Evolutionary conservation across 1,140 invertebrate species (phyloP).

Genomic region (Drosophila sturtevanti): DNA sequence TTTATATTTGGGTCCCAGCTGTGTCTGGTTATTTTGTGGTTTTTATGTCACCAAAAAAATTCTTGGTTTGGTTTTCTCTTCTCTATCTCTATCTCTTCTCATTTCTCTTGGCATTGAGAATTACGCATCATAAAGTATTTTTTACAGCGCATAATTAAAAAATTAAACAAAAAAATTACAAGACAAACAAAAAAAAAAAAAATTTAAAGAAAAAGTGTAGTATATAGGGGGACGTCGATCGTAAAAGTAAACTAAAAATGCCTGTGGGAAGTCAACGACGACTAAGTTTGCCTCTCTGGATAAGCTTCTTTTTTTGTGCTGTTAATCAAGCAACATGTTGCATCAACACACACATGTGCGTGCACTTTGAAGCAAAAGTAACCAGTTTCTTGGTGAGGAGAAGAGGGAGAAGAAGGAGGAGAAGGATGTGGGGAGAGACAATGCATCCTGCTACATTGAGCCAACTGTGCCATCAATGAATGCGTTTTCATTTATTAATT

Average conservation of each 20-base stretch:
- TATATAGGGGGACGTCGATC: slow-evolving; percentile 14
- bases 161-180: slow-evolving; percentile 48
- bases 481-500: slow-evolving; percentile 78
- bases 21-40: slow-evolving; percentile 5
- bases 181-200: slow-evolving; percentile 3
- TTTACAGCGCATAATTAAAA: slow-evolving; percentile 65
- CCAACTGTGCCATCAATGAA: slow-evolving; percentile 69
- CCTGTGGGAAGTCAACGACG: slow-evolving; percentile 35
- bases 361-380: slow-evolving; percentile 32
- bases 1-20: slow-evolving; percentile 25
- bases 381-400: not conserved
- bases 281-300: slow-evolving; percentile 31
- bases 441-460: slow-evolving; percentile 9
- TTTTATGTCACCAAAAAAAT: slow-evolving; percentile 41
- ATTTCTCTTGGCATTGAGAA: not conserved
- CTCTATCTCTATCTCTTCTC: slow-evolving; percentile 14
- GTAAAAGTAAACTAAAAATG: slow-evolving; percentile 45
- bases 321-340: slow-evolving; percentile 72
- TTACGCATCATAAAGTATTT: slow-evolving; percentile 54
- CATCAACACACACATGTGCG: slow-evolving; percentile 70
- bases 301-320: slow-evolving; percentile 5
- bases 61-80: slow-evolving; percentile 15
- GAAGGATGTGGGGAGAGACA: not conserved
- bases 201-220: not conserved
- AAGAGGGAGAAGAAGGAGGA: too few relatives aligned